These are phyloP conservation scores for Drosophila albomicans DNA, from an alignment of 1,140 invertebrate species.

Conservation along the genomic window DNA sequence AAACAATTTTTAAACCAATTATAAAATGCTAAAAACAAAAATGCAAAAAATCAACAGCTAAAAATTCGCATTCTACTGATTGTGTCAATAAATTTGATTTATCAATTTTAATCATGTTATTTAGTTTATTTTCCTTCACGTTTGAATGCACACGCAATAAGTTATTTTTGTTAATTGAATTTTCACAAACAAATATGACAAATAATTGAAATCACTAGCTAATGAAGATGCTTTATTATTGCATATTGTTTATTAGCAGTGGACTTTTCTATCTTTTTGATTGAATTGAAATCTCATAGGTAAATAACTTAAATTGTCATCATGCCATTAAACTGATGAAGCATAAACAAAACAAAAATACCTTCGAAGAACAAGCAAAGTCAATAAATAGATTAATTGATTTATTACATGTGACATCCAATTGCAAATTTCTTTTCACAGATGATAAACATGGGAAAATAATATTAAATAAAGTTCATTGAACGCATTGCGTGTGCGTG, in stretches of 20 bases:
- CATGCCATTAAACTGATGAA: neutral
- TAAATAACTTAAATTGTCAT: neutral
- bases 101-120: neutral
- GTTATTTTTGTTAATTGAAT: neutral
- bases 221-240: neutral
- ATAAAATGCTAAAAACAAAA: neutral
- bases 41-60: too few relatives aligned
- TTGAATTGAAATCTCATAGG: neutral
- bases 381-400: neutral
- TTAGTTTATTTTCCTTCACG: too few relatives aligned
- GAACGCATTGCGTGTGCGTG: slow-evolving; percentile 61
- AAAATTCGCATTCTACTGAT: neutral
- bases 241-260: neutral
- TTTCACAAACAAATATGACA: neutral
- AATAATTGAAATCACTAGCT: neutral
- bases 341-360: neutral
- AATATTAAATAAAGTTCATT: slow-evolving; percentile 59
- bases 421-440: slow-evolving; percentile 19
- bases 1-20: neutral
- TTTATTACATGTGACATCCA: neutral
- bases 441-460: slow-evolving; percentile 37
- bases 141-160: neutral
- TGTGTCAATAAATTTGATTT: slow-evolving; percentile 1
- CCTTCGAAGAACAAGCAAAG: neutral
- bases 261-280: neutral